phyloP scores from a whole-genome alignment of 2,888 invertebrate genomes.

The Agonopterix heracliana region DNA sequence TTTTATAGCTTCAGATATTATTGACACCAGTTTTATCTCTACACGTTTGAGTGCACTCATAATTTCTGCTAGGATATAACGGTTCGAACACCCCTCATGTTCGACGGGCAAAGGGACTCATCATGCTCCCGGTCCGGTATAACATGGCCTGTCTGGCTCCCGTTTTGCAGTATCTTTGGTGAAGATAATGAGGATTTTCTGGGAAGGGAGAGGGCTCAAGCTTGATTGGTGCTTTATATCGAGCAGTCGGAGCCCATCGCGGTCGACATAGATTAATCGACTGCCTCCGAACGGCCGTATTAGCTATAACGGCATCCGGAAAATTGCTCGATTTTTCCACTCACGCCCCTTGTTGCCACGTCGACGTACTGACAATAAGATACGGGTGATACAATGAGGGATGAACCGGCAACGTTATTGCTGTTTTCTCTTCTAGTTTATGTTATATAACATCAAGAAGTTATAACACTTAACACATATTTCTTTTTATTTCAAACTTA shows the following conservation, averaged over 20 bases:
- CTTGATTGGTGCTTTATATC: constrained; percentile 49
- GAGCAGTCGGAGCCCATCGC: constrained; percentile 55
- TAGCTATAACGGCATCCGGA: constrained; percentile 69
- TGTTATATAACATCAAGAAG: too few species aligned
- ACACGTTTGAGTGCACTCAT: constrained; percentile 45
- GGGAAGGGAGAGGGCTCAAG: constrained; percentile 39
- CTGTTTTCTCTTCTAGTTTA: too few species aligned
- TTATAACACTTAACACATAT: too few species aligned
- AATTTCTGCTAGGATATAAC: constrained; percentile 40
- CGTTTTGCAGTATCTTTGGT: constrained; percentile 16
- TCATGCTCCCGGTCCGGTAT: constrained; percentile 33
- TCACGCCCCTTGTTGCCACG: constrained; percentile 54
- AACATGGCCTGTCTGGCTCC: constrained; percentile 25
- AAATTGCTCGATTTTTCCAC: constrained; percentile 68
- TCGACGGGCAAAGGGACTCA: constrained; percentile 37
- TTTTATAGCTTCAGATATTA: constrained; percentile 4
- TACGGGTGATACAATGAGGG: constrained; percentile 40
- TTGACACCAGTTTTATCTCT: constrained; percentile 35
- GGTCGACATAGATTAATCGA: constrained; percentile 70
- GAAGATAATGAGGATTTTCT: constrained; percentile 37
- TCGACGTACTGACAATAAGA: constrained; percentile 55
- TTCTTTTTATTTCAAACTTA: too few species aligned
- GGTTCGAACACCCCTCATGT: constrained; percentile 38
- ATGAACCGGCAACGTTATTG: constrained; percentile 18
- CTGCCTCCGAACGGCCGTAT: constrained; percentile 57